phyloP scores from a whole-genome alignment of 2,888 invertebrate species.

The Hymenopus coronatus region DNA sequence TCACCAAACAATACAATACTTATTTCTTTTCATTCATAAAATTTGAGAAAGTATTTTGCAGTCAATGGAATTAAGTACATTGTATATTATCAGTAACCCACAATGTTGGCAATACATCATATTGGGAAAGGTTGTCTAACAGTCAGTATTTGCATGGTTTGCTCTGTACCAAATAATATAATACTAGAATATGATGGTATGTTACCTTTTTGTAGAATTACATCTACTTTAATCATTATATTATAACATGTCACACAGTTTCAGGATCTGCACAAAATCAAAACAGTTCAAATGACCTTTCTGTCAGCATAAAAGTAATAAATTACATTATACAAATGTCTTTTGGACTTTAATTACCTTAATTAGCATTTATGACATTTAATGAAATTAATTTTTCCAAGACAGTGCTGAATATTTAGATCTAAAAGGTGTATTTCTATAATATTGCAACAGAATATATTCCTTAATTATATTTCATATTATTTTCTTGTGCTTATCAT shows the following conservation, averaged over 20 bases:
- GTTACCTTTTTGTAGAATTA: not conserved
- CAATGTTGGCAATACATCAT: too few relatives aligned
- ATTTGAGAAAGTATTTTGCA: too few relatives aligned
- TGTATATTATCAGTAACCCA: too few relatives aligned
- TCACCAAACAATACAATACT: too few relatives aligned
- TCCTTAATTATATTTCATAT: not conserved
- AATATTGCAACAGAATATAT: not conserved
- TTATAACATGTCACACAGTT: not conserved
- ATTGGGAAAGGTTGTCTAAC: too few relatives aligned
- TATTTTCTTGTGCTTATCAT: not conserved
- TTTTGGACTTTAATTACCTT: not conserved
- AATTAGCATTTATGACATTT: not conserved
- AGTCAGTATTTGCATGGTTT: too few relatives aligned
- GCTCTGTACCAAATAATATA: too few relatives aligned
- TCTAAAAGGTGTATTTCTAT: not conserved
- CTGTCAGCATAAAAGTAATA: not conserved
- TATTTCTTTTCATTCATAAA: too few relatives aligned
- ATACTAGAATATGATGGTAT: not conserved
- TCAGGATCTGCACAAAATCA: not conserved
- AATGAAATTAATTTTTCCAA: too few relatives aligned
- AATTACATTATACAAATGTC: not conserved
- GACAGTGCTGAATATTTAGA: too few relatives aligned
- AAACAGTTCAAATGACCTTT: not conserved
- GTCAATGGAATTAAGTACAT: too few relatives aligned
- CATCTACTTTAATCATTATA: not conserved